phyloP scores from a whole-genome alignment of 2,113 vertebrate species.

The Delphinus delphis region DNA sequence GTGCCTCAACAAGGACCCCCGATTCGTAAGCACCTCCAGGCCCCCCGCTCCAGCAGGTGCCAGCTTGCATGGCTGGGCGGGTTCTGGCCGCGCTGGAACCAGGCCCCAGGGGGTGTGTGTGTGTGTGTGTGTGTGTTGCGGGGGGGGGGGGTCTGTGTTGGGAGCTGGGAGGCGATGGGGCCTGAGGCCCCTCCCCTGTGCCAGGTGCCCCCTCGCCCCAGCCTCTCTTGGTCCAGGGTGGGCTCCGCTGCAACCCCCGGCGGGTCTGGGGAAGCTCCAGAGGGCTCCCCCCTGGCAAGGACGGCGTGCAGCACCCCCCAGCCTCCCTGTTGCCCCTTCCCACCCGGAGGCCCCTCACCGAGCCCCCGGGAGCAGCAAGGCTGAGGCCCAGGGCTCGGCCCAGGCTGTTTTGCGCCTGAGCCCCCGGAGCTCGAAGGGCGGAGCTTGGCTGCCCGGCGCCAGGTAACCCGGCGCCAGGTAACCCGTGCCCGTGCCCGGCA shows the following conservation, averaged over 20 bases:
- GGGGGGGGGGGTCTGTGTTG: neutral
- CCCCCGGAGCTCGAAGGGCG: neutral
- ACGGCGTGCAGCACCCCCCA: accelerated
- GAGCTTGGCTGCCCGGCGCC: neutral
- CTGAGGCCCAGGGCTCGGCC: neutral
- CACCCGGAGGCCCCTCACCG: neutral
- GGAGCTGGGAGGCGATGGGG: neutral
- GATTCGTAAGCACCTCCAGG: slow-evolving; percentile 91
- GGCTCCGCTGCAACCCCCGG: accelerated
- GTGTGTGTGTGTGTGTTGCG: neutral
- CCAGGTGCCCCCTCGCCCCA: neutral
- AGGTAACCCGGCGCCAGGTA: neutral
- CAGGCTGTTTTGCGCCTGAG: neutral
- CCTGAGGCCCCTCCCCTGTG: neutral
- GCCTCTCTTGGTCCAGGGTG: neutral
- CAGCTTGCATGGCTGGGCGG: too few species aligned
- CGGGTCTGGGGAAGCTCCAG: too few species aligned
- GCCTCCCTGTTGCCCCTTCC: neutral
- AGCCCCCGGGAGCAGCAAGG: neutral
- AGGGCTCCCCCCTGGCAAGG: neutral
- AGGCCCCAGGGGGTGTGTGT: neutral
- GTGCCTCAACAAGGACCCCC: slow-evolving; percentile 98
- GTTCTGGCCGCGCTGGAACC: neutral
- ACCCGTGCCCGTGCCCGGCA: slow-evolving; percentile 50
- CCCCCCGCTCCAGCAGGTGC: accelerated